Percentiles rank a stretch among this genome's conserved stretches.
Evolutionary conservation across 2,797 vertebrate genomes (phyloP).

Genomic region (Anableps anableps): DNA sequence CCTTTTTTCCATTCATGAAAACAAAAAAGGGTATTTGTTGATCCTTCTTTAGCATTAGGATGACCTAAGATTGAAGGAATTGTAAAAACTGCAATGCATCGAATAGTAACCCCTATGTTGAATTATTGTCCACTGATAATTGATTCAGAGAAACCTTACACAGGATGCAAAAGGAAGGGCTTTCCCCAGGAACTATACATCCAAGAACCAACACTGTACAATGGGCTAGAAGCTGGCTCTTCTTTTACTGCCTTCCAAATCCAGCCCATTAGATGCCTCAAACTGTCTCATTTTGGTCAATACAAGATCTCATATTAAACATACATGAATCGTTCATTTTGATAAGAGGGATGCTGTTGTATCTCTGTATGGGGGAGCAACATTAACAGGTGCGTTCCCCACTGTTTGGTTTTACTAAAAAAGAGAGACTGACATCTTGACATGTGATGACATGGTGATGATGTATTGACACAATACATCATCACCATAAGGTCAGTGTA

Average conservation of each 20-base stretch:
- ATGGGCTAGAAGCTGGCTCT: not conserved
- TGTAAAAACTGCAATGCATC: not conserved
- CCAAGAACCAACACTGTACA: not conserved
- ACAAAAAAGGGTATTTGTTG: too few species aligned
- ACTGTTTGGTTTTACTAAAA: not conserved
- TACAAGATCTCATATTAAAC: not conserved
- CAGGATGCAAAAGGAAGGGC: too few species aligned
- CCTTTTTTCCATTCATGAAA: too few species aligned
- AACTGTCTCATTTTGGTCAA: not conserved
- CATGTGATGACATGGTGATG: too few species aligned
- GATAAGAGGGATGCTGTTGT: not conserved
- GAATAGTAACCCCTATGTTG: not conserved
- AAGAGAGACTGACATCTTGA: not conserved
- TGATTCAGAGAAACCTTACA: not conserved
- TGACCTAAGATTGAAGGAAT: not conserved
- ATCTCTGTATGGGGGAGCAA: not conserved
- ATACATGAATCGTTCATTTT: not conserved
- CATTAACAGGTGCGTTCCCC: not conserved
- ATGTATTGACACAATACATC: not conserved
- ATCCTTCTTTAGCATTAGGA: not conserved
- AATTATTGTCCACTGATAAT: not conserved
- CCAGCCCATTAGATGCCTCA: not conserved
- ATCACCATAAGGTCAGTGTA: not conserved
- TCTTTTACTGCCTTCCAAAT: not conserved
- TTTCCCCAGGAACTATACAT: not conserved